Percentiles rank a stretch among this genome's conserved stretches.
Evolutionary conservation across 1,140 invertebrate species (phyloP).

Genomic region (Bombus soroeensis): DNA sequence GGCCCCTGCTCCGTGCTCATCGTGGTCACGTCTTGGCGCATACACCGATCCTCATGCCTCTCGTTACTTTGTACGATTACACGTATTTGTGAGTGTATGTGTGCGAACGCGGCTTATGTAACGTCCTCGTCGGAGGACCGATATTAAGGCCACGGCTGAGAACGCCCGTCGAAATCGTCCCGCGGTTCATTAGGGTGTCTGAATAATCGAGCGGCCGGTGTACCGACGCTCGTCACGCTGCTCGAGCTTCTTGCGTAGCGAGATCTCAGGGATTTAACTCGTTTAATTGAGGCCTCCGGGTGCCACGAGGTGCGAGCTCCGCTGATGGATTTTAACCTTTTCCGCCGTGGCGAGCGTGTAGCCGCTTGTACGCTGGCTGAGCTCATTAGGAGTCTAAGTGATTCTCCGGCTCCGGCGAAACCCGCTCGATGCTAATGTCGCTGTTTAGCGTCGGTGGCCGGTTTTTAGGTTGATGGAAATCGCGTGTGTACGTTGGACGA

Average conservation of each 20-base stretch:
- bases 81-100: background rate
- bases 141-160: slow-evolving; percentile 67
- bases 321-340: slow-evolving; percentile 53
- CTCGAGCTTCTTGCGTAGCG: slow-evolving; percentile 51
- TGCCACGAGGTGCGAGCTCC: slow-evolving; percentile 15
- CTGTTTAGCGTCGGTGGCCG: slow-evolving; percentile 11
- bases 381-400: slow-evolving; percentile 42
- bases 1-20: slow-evolving; percentile 72
- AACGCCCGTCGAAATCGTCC: slow-evolving; percentile 66
- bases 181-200: slow-evolving; percentile 62
- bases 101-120: slow-evolving; percentile 50
- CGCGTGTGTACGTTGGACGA: background rate
- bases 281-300: slow-evolving; percentile 48
- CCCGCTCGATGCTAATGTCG: slow-evolving; percentile 32
- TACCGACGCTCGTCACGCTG: slow-evolving; percentile 40
- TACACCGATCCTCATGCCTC: background rate
- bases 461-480: slow-evolving; percentile 14
- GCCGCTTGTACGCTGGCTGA: background rate
- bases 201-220: slow-evolving; percentile 49
- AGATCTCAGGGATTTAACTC: slow-evolving; percentile 26
- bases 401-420: slow-evolving; percentile 5
- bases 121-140: slow-evolving; percentile 51
- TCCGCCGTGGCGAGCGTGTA: background rate
- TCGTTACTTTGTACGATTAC: background rate
- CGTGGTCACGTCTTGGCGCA: slow-evolving; percentile 73